Evolutionary conservation across 37 sponge, comb jelly and placozoan species (phyloP).

Genomic region (Corticium candelabrum): DNA sequence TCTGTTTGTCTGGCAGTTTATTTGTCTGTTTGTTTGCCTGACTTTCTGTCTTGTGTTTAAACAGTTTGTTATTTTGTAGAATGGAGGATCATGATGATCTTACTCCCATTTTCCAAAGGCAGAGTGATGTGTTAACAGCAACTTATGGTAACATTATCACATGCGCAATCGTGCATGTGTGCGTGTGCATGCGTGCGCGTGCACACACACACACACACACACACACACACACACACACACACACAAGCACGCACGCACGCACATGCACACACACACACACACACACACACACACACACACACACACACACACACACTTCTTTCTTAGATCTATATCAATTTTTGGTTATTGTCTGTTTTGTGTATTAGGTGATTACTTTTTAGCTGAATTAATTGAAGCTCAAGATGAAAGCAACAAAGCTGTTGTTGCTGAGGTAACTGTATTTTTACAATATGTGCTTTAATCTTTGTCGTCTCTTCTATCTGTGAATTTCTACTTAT

Average conservation of each 20-base stretch:
- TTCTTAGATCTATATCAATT: background rate
- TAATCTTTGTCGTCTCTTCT: background rate
- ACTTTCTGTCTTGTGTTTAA: too few relatives aligned
- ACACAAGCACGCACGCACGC: too few relatives aligned
- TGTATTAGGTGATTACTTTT: constrained; percentile 74
- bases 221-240: too few relatives aligned
- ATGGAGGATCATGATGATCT: constrained; percentile 96
- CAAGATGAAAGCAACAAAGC: constrained; percentile 80
- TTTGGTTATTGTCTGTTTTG: constrained; percentile 1
- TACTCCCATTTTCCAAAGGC: constrained; percentile 63
- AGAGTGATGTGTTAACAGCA: constrained; percentile 29
- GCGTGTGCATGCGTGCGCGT: too few relatives aligned
- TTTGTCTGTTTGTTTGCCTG: too few relatives aligned
- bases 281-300: too few relatives aligned
- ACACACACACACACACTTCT: too few relatives aligned
- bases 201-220: too few relatives aligned
- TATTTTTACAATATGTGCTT: background rate
- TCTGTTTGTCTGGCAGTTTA: too few relatives aligned
- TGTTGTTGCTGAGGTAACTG: constrained; percentile 84
- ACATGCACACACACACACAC: too few relatives aligned
- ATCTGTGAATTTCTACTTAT: background rate
- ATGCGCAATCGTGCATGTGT: too few relatives aligned
- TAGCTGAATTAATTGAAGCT: constrained; percentile 90
- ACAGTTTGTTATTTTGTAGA: too few relatives aligned
- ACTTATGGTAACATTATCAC: constrained; percentile 94